Evolutionary conservation across 2,113 vertebrate genomes (phyloP).

Genomic region (Myiozetetes cayanensis): DNA sequence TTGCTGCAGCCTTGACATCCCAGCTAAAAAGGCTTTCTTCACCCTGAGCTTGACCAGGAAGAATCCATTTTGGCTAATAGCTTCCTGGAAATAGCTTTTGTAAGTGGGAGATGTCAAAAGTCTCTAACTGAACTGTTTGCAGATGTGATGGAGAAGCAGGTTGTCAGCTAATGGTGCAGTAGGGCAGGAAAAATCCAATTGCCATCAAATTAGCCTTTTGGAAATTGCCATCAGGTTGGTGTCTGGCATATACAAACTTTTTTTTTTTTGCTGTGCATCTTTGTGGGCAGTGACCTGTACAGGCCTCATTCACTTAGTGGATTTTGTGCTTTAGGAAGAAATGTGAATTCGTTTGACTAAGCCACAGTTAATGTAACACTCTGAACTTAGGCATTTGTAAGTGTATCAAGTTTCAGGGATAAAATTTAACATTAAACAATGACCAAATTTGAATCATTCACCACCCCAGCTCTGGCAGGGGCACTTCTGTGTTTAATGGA

Average conservation of each 20-base stretch:
- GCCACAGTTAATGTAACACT: conserved; percentile 42
- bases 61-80: conserved; percentile 81
- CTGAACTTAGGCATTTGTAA: not conserved
- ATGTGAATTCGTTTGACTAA: conserved; percentile 41
- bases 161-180: conserved; percentile 77
- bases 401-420: conserved; percentile 56
- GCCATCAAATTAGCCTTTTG: conserved; percentile 78
- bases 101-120: conserved; percentile 80
- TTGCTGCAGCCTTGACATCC: conserved; percentile 10
- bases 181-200: conserved; percentile 80
- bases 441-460: conserved; percentile 59
- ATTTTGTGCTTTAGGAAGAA: conserved; percentile 29
- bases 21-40: conserved; percentile 50
- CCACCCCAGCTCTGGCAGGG: conserved; percentile 42
- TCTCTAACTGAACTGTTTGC: conserved; percentile 79
- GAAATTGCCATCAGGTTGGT: conserved; percentile 72
- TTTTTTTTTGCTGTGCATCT: not conserved
- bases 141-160: conserved; percentile 83
- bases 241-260: conserved; percentile 42
- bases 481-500: conserved; percentile 58
- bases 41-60: conserved; percentile 79
- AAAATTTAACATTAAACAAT: conserved; percentile 61
- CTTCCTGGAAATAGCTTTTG: conserved; percentile 78
- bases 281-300: not conserved
- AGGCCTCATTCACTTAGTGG: not conserved